Conservation (phyloP, 2,113 vertebrate species). For the Larimichthys polyactis region DNA sequence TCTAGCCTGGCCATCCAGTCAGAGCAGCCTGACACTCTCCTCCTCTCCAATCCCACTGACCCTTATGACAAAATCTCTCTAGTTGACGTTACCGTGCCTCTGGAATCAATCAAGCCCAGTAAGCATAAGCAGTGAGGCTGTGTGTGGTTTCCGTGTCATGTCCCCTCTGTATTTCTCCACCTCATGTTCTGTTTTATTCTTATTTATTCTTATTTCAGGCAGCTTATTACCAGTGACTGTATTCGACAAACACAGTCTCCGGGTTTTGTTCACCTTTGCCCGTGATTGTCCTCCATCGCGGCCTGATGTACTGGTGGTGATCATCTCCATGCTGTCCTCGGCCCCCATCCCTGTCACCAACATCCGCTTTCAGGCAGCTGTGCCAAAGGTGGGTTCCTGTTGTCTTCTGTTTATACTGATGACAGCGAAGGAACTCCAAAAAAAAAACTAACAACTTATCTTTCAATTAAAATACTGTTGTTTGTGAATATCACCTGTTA, state of each 20-base stretch:
- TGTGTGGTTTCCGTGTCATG: not conserved
- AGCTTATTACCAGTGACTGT: slow-evolving; percentile 94
- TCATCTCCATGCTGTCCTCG: slow-evolving; percentile 97
- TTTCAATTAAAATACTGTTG: too few species aligned
- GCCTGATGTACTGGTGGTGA: slow-evolving; percentile 93
- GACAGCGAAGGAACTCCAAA: not conserved
- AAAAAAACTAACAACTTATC: not conserved
- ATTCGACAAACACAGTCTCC: slow-evolving; percentile 94
- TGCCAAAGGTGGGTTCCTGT: slow-evolving; percentile 75
- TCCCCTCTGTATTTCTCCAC: not conserved
- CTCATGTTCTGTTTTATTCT: not conserved
- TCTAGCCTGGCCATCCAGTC: slow-evolving; percentile 50
- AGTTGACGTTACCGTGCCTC: slow-evolving; percentile 89
- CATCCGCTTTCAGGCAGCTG: slow-evolving; percentile 96
- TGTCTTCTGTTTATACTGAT: not conserved
- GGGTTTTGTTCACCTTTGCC: slow-evolving; percentile 96
- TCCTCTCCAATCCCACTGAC: slow-evolving; percentile 66
- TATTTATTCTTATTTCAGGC: slow-evolving; percentile 81
- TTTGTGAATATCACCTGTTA: not conserved
- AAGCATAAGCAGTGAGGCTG: slow-evolving; percentile 63
- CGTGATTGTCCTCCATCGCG: slow-evolving; percentile 89
- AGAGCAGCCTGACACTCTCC: slow-evolving; percentile 67
- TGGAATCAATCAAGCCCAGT: slow-evolving; percentile 99
- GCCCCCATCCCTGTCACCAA: slow-evolving; percentile 92
- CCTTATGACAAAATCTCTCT: slow-evolving; percentile 86